These are phyloP conservation scores for Baryphthengus martii DNA, from an alignment of 2,113 vertebrate genomes.

Conservation along the genomic window DNA sequence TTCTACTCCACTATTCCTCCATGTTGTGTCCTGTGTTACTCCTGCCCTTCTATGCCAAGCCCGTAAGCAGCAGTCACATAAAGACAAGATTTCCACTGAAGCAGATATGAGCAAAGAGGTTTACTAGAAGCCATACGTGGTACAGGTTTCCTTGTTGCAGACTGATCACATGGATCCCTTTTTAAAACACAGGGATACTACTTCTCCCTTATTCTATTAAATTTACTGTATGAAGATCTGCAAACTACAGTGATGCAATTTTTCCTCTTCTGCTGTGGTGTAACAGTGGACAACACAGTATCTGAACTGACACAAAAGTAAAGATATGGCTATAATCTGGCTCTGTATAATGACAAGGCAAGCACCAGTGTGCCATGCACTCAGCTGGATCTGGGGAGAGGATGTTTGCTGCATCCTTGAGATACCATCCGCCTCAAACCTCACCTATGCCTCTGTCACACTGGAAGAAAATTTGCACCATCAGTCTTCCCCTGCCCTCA, in stretches of 20 bases:
- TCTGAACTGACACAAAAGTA: neutral
- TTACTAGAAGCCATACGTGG: neutral
- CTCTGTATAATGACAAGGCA: neutral
- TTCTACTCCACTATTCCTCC: neutral
- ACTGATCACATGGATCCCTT: neutral
- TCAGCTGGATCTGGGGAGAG: neutral
- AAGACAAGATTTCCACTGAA: neutral
- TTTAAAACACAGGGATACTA: neutral
- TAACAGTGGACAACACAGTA: neutral
- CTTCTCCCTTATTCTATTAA: neutral
- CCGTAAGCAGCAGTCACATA: neutral
- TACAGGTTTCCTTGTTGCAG: neutral
- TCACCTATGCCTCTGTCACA: neutral
- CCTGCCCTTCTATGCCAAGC: neutral
- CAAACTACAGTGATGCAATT: neutral
- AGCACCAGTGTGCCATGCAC: neutral
- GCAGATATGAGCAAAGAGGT: neutral
- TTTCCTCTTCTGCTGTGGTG: neutral
- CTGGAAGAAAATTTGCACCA: neutral
- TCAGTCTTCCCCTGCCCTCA: neutral
- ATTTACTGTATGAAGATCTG: neutral
- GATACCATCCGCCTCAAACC: neutral
- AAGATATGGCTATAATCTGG: neutral
- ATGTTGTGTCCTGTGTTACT: neutral
- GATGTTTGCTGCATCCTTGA: neutral